phyloP scores from a whole-genome alignment of 2,888 invertebrate genomes.

The Torymus aiolomorphi region DNA sequence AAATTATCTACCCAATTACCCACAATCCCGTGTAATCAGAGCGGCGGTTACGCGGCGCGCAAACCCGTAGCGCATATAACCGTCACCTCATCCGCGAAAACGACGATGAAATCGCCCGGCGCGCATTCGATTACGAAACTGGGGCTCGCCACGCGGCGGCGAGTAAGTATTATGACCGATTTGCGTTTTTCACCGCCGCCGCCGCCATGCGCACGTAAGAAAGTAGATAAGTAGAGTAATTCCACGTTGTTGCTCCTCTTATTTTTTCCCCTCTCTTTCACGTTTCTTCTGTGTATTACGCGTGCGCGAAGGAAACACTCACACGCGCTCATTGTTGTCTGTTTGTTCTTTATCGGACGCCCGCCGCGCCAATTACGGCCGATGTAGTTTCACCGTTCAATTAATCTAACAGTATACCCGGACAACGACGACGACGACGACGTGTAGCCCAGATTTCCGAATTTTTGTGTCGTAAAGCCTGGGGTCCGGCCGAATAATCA shows the following conservation, averaged over 20 bases:
- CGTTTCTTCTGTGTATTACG: background rate
- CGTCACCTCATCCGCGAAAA: conserved; percentile 19
- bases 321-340: conserved; percentile 16
- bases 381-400: conserved; percentile 45
- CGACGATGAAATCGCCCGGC: conserved; percentile 28
- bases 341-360: background rate
- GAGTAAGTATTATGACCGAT: conserved; percentile 47
- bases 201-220: conserved; percentile 5
- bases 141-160: conserved; percentile 36
- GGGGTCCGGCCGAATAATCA: conserved; percentile 21
- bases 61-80: background rate
- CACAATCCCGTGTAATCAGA: too few relatives aligned
- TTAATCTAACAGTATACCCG: conserved; percentile 43
- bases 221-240: conserved; percentile 58
- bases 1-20: too few relatives aligned
- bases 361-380: conserved; percentile 21
- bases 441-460: conserved; percentile 34
- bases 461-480: conserved; percentile 11
- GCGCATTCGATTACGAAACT: conserved; percentile 46
- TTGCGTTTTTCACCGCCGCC: too few relatives aligned
- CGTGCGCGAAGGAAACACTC: too few relatives aligned
- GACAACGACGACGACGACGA: background rate
- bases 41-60: conserved; percentile 10
- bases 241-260: conserved; percentile 28
- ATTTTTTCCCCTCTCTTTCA: background rate